Evolutionary conservation across 2,797 vertebrate genomes (phyloP).

Genomic region (Eulemur coronatus): DNA sequence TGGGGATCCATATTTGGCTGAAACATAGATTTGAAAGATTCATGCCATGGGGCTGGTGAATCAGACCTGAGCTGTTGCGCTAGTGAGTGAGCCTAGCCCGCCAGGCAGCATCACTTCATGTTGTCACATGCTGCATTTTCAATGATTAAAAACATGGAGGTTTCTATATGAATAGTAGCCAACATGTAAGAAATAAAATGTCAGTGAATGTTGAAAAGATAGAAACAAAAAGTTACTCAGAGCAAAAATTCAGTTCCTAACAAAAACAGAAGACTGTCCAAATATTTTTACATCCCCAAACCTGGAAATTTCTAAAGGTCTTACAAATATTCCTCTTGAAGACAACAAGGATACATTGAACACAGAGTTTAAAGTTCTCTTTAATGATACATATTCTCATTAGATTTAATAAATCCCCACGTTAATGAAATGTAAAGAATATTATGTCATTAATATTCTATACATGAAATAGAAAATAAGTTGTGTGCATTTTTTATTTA

Average conservation of each 20-base stretch:
- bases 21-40: background rate
- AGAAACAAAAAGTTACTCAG: background rate
- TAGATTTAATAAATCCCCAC: background rate
- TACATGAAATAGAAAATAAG: background rate
- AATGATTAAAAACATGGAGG: background rate
- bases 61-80: background rate
- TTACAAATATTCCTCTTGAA: conserved; percentile 15
- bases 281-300: background rate
- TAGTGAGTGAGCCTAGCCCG: background rate
- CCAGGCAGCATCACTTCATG: background rate
- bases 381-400: background rate
- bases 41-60: background rate
- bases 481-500: background rate
- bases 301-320: conserved; percentile 10
- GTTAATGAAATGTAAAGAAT: background rate
- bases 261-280: background rate
- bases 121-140: background rate
- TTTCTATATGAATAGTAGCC: background rate
- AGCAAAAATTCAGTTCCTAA: background rate
- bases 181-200: background rate
- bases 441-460: background rate
- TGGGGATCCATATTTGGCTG: background rate
- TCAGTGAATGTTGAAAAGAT: background rate
- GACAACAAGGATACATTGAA: background rate
- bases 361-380: background rate